Conservation (phyloP, 2,113 vertebrate genomes). For the Pteronura brasiliensis region DNA sequence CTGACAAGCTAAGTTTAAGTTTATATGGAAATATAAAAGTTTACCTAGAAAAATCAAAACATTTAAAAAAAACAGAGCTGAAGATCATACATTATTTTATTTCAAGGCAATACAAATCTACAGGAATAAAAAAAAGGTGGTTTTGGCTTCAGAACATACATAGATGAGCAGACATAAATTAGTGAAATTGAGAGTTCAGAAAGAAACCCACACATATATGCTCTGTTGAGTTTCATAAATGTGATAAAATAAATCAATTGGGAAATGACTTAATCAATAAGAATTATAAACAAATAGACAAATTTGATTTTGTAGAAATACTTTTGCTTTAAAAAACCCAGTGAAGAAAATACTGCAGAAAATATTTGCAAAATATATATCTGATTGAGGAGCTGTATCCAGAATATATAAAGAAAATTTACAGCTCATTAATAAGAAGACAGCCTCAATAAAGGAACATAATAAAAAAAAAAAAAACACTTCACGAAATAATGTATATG, state of each 20-base stretch:
- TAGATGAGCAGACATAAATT: not conserved
- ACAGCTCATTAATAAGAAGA: not conserved
- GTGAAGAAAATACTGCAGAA: not conserved
- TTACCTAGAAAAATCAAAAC: not conserved
- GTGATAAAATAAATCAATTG: not conserved
- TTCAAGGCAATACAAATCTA: not conserved
- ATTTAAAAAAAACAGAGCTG: not conserved
- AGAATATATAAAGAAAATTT: not conserved
- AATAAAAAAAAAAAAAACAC: not conserved
- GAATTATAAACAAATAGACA: not conserved
- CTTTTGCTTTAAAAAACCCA: not conserved
- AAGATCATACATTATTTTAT: not conserved
- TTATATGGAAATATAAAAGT: not conserved
- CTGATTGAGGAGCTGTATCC: not conserved
- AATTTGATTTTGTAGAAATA: not conserved
- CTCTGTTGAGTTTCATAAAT: not conserved
- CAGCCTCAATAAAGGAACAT: not conserved
- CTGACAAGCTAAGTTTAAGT: not conserved
- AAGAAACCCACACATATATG: not conserved
- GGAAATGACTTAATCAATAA: not conserved
- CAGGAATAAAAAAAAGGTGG: not conserved
- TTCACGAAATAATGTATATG: not conserved
- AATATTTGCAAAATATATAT: not conserved
- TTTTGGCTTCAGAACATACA: not conserved
- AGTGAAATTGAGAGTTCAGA: not conserved